phyloP scores from a whole-genome alignment of 2,797 vertebrate genomes.

The Leontopithecus rosalia region DNA sequence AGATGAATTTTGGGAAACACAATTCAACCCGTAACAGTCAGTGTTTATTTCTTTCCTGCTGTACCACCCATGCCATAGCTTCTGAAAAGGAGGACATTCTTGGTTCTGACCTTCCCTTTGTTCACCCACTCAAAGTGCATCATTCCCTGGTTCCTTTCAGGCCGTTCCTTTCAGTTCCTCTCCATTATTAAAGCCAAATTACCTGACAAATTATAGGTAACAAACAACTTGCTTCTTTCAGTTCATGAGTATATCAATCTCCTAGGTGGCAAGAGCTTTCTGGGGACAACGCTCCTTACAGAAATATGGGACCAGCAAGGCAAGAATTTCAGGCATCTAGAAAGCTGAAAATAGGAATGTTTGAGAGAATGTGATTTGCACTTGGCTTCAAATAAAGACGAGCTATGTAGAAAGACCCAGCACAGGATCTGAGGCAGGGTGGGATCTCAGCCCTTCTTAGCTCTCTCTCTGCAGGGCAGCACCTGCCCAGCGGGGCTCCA shows the following conservation, averaged over 20 bases:
- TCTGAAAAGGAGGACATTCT: background rate
- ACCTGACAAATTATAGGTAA: background rate
- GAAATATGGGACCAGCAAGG: background rate
- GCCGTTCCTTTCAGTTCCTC: background rate
- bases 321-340: background rate
- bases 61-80: fast-evolving
- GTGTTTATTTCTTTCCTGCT: background rate
- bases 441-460: background rate
- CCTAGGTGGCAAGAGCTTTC: background rate
- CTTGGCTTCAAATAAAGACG: background rate
- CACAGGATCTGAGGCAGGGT: fast-evolving
- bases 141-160: background rate
- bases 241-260: background rate
- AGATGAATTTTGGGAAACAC: background rate
- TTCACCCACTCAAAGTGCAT: background rate
- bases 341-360: background rate
- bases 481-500: background rate
- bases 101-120: background rate
- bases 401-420: background rate
- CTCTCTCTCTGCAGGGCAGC: fast-evolving
- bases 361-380: background rate
- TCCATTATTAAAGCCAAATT: background rate
- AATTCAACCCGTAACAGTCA: background rate
- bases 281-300: background rate
- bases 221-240: background rate